A percentile compares a stretch with the other conserved stretches of the same genome.
Conservation (phyloP, 2,888 invertebrate species). For the Xanthia togata region DNA sequence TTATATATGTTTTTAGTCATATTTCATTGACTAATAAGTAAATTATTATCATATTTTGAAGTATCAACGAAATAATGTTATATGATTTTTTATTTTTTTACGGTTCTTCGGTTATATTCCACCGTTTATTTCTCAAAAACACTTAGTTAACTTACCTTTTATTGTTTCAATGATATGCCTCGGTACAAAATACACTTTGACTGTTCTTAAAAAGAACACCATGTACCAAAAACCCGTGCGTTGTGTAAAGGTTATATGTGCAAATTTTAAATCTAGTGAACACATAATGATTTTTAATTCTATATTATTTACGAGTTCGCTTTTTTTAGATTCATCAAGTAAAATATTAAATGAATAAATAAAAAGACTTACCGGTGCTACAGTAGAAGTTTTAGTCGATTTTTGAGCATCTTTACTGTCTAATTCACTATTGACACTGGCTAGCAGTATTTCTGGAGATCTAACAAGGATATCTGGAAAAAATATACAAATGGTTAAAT, state of each 20-base stretch:
- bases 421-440: constrained; percentile 37
- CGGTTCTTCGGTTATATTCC: background rate
- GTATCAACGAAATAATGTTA: background rate
- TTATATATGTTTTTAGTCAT: no score
- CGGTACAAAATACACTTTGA: background rate
- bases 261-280: background rate
- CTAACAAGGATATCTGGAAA: constrained; percentile 34
- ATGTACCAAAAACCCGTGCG: background rate
- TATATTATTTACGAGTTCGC: background rate
- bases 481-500: background rate
- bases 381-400: constrained; percentile 25
- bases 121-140: background rate
- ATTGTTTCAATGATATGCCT: background rate
- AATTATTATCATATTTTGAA: background rate
- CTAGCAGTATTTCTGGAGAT: constrained; percentile 31
- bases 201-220: background rate
- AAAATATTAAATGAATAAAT: background rate
- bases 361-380: constrained; percentile 57
- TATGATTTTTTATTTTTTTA: no score
- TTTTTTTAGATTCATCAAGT: background rate
- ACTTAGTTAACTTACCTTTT: background rate
- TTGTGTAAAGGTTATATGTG: background rate
- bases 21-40: background rate
- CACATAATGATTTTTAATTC: constrained; percentile 10
- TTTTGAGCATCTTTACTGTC: constrained; percentile 30